Evolutionary conservation across 1,140 invertebrate genomes (phyloP).

Genomic region (Pseudomyrmex gracilis): DNA sequence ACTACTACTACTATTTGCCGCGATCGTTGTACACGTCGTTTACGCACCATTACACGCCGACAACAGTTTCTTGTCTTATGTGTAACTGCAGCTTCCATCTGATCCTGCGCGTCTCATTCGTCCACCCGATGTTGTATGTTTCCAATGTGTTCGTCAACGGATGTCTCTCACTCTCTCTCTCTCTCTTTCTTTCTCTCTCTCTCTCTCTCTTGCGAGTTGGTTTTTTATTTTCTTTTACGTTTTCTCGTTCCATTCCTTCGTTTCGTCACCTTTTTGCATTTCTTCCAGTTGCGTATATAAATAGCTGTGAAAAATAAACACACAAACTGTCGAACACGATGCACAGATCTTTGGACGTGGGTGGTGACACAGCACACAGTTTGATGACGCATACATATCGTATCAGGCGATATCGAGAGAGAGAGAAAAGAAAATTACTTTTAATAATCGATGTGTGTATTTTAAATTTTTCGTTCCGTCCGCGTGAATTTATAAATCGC

Average conservation of each 20-base stretch:
- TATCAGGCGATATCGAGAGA: constrained; percentile 2
- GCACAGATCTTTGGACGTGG: neutral
- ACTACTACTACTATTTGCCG: constrained; percentile 49
- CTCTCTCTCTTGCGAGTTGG: no score
- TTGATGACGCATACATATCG: constrained; percentile 2
- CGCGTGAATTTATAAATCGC: neutral
- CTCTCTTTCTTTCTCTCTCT: neutral
- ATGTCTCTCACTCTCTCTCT: neutral
- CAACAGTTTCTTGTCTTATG: constrained; percentile 22
- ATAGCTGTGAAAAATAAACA: no score
- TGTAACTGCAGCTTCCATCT: constrained; percentile 30
- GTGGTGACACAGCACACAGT: neutral
- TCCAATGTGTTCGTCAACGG: neutral
- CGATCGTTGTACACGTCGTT: constrained; percentile 63
- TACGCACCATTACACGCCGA: constrained; percentile 51
- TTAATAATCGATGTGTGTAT: neutral
- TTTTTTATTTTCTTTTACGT: no score
- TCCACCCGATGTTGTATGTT: neutral
- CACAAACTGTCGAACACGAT: constrained; percentile 24
- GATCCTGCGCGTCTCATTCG: neutral
- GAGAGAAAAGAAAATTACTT: neutral
- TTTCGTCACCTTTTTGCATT: no score
- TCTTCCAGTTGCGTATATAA: no score
- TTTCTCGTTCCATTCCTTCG: no score
- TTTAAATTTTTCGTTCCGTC: neutral